phyloP scores from a whole-genome alignment of 2,797 vertebrate genomes.

The Chaenodraco wilsoni region DNA sequence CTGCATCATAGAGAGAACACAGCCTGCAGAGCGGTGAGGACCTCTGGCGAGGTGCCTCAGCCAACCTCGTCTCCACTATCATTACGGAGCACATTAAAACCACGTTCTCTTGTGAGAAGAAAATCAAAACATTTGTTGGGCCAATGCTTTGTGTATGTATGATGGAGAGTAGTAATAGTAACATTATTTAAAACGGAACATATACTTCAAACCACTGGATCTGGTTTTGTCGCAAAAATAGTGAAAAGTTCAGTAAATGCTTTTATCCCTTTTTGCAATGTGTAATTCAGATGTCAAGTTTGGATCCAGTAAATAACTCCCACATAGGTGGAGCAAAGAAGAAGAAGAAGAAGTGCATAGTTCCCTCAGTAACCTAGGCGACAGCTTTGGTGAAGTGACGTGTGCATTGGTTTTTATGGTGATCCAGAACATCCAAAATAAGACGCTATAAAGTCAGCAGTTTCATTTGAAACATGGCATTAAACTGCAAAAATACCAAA shows the following conservation, averaged over 20 bases:
- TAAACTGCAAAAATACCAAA: constrained; percentile 75
- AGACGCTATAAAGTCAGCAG: constrained; percentile 68
- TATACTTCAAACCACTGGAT: constrained; percentile 16
- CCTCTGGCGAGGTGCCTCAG: constrained; percentile 54
- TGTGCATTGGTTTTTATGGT: constrained; percentile 70
- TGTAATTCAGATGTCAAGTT: constrained; percentile 1
- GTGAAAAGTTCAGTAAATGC: neutral
- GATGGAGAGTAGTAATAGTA: neutral
- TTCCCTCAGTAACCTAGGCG: constrained; percentile 61
- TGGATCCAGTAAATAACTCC: constrained; percentile 11
- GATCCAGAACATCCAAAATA: constrained; percentile 71
- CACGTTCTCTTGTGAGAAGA: constrained; percentile 35
- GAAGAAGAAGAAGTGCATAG: constrained; percentile 43
- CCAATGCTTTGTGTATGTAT: constrained; percentile 25
- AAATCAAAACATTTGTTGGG: constrained; percentile 29
- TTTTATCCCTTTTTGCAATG: constrained; percentile 10
- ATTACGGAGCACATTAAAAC: constrained; percentile 60
- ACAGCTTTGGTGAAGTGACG: constrained; percentile 43
- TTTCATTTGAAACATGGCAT: constrained; percentile 75
- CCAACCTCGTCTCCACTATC: constrained; percentile 38
- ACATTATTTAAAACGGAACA: neutral
- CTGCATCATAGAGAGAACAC: neutral
- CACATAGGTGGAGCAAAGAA: constrained; percentile 37
- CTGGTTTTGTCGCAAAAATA: constrained; percentile 13
- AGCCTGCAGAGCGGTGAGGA: constrained; percentile 51